Evolutionary conservation across 2,888 invertebrate genomes (phyloP).

Genomic region (Catocala fraxini): DNA sequence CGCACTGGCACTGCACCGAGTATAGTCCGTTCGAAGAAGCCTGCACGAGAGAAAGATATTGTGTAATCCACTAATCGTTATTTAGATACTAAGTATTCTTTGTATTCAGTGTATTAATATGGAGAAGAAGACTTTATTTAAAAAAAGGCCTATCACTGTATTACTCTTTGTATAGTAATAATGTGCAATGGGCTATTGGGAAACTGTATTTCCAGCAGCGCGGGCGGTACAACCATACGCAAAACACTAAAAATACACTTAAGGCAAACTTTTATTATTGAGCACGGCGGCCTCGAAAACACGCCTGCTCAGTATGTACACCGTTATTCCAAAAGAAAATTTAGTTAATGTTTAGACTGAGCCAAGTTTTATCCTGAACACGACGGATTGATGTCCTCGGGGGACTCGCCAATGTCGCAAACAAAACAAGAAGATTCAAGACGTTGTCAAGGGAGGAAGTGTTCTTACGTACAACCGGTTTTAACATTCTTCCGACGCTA

Average conservation of each 20-base stretch:
- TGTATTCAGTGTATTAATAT: no score
- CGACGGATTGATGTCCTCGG: conserved; percentile 59
- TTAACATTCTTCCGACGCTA: conserved; percentile 52
- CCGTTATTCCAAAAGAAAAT: conserved; percentile 43
- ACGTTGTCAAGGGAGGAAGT: conserved; percentile 57
- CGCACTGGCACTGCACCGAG: no score
- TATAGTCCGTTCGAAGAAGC: no score
- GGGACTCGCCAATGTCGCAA: conserved; percentile 54
- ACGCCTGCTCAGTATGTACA: conserved; percentile 33
- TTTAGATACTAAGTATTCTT: no score
- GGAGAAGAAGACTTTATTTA: no score
- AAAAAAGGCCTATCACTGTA: no score
- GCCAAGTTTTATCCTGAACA: conserved; percentile 58
- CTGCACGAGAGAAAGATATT: no score
- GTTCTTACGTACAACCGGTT: conserved; percentile 55
- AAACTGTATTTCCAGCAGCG: no score
- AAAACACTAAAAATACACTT: conserved; percentile 35
- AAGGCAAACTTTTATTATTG: conserved; percentile 28
- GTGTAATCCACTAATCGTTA: no score
- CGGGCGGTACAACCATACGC: conserved; percentile 1
- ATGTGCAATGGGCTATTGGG: no score
- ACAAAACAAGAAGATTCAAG: conserved; percentile 66
- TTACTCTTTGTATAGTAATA: no score
- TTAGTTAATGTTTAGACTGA: conserved; percentile 57
- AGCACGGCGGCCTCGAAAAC: conserved; percentile 22